Percentiles rank a stretch among this genome's conserved stretches.
Conservation (phyloP, 2,797 vertebrate species). For the Toxotes lorentzi region DNA sequence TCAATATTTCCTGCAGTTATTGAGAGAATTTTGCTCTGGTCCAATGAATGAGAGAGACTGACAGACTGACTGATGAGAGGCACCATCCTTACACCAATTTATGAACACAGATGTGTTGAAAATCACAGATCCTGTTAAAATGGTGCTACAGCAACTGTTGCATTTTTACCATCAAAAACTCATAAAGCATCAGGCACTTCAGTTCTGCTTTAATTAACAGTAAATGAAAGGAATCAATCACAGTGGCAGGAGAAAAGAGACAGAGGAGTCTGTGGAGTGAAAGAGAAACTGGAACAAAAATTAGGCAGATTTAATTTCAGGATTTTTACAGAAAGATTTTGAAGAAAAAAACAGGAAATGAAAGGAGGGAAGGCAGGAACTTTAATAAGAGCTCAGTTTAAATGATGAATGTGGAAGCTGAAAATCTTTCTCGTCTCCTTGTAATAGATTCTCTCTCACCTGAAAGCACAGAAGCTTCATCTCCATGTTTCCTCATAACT, state of each 20-base stretch:
- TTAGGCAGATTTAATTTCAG: background rate
- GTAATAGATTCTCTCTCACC: background rate
- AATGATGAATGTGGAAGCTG: conserved; percentile 1
- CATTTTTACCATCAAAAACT: background rate
- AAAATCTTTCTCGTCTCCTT: background rate
- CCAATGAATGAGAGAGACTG: background rate
- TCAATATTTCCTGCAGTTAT: background rate
- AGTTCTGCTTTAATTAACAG: background rate
- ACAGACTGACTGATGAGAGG: background rate
- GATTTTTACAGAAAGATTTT: background rate
- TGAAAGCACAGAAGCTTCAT: background rate
- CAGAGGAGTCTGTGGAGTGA: background rate
- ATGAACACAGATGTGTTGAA: background rate
- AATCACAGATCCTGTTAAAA: conserved; percentile 13
- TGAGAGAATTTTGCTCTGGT: background rate
- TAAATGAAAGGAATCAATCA: background rate
- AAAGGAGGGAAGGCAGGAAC: background rate
- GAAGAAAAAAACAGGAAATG: conserved; percentile 31
- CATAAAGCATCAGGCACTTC: background rate
- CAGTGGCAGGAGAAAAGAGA: background rate
- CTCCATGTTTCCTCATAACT: background rate
- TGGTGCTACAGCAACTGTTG: conserved; percentile 3
- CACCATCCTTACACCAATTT: background rate
- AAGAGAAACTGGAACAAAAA: background rate
- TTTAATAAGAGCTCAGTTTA: too few species aligned